A percentile compares a stretch with the other conserved stretches of the same genome.
phyloP scores from a whole-genome alignment of 2,113 vertebrate species.

The Cyphomyrus plagiostoma region DNA sequence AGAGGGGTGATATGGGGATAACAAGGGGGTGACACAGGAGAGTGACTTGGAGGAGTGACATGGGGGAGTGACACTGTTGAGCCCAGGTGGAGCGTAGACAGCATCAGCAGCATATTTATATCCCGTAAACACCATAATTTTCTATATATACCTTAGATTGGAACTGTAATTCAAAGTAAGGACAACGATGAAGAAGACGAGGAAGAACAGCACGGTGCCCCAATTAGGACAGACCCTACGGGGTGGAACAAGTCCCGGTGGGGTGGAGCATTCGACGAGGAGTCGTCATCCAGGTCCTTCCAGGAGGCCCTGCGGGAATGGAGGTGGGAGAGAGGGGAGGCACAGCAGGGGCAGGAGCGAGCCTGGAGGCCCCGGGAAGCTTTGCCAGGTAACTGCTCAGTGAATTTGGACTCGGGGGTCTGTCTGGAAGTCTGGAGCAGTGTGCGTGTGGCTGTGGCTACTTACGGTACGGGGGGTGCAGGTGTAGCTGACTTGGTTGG shows the following conservation, averaged over 20 bases:
- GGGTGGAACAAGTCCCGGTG: conserved; percentile 40
- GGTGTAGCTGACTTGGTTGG: background rate
- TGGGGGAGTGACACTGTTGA: background rate
- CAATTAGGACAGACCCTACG: conserved; percentile 4
- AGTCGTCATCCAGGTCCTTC: conserved; percentile 66
- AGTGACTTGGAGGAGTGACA: background rate
- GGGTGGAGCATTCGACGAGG: conserved; percentile 62
- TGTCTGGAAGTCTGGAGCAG: background rate
- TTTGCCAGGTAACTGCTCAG: conserved; percentile 58
- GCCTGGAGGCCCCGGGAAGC: conserved; percentile 9
- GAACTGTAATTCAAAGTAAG: conserved; percentile 36
- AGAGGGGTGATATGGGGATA: background rate
- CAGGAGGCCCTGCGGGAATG: conserved; percentile 68
- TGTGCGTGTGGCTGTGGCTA: background rate
- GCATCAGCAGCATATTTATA: background rate
- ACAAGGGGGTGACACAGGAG: background rate
- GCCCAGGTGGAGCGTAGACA: background rate
- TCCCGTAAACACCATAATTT: background rate
- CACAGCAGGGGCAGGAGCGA: background rate
- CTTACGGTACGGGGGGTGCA: conserved; percentile 34
- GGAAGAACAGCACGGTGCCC: background rate
- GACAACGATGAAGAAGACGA: conserved; percentile 25
- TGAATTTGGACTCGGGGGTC: background rate
- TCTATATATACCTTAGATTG: conserved; percentile 38
- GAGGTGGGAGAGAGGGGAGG: conserved; percentile 44